These are phyloP conservation scores for Scaptodrosophila lebanonensis DNA, from an alignment of 1,140 invertebrate genomes.

Conservation along the genomic window DNA sequence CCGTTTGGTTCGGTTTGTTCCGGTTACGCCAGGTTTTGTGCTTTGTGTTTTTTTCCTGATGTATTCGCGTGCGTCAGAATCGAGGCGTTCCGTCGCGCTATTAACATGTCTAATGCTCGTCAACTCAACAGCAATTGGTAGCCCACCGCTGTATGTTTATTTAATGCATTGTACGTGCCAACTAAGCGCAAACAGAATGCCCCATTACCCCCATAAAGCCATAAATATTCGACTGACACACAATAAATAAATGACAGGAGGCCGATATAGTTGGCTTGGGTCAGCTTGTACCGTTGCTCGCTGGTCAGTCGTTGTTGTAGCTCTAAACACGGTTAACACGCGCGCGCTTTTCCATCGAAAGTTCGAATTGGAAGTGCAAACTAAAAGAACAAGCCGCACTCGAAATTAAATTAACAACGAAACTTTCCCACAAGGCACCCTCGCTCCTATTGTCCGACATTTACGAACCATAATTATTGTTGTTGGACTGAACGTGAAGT, in stretches of 20 bases:
- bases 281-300: conserved; percentile 39
- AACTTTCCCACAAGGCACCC: no score
- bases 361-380: no score
- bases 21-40: no score
- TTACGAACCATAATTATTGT: no score
- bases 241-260: conserved; percentile 63
- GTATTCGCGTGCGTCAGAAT: conserved; percentile 29
- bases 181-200: conserved; percentile 15
- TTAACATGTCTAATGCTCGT: conserved; percentile 62
- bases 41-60: no score
- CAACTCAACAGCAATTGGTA: conserved; percentile 59
- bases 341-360: no score
- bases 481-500: no score
- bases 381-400: no score
- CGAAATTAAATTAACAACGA: no score
- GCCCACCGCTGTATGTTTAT: conserved; percentile 17
- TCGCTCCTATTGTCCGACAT: no score
- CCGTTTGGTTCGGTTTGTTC: no score
- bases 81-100: no score
- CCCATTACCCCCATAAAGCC: conserved; percentile 12
- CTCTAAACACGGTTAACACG: background rate
- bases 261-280: conserved; percentile 21
- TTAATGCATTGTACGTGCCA: conserved; percentile 22
- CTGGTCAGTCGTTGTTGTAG: conserved; percentile 20
- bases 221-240: conserved; percentile 20